Conservation (phyloP, 2,797 vertebrate species). For the Cuniculus paca region DNA sequence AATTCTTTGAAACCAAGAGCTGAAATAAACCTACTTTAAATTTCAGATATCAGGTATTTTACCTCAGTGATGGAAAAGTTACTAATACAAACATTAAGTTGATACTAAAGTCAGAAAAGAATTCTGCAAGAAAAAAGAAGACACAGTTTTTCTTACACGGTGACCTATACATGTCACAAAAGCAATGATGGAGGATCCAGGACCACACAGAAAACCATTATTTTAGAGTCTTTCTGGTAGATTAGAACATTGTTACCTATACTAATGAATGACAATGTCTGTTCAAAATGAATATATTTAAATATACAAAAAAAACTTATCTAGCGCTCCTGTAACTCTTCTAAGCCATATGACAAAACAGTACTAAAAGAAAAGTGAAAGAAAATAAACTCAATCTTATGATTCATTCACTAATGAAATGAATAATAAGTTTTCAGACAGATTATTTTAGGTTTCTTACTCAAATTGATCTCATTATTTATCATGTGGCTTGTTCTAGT, state of each 20-base stretch:
- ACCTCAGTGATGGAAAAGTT: background rate
- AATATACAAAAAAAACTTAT: background rate
- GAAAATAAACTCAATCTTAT: background rate
- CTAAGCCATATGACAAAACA: background rate
- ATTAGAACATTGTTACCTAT: background rate
- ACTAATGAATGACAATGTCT: background rate
- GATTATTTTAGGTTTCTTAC: background rate
- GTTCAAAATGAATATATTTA: slow-evolving; percentile 31
- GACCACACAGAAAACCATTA: background rate
- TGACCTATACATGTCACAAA: too few species aligned
- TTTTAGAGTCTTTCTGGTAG: background rate
- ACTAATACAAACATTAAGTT: background rate
- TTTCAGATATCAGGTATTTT: too few species aligned
- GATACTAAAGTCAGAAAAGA: background rate
- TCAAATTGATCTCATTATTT: background rate
- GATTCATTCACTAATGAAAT: background rate
- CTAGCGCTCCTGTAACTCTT: background rate
- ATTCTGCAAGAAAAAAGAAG: too few species aligned
- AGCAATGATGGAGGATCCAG: too few species aligned
- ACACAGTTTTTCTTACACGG: too few species aligned
- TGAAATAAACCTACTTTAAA: too few species aligned
- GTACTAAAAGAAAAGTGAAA: background rate
- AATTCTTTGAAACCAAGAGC: too few species aligned
- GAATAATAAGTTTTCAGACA: background rate
- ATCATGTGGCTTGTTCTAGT: background rate